phyloP scores from a whole-genome alignment of 1,140 invertebrate genomes.

The Drosophila bipectinata region DNA sequence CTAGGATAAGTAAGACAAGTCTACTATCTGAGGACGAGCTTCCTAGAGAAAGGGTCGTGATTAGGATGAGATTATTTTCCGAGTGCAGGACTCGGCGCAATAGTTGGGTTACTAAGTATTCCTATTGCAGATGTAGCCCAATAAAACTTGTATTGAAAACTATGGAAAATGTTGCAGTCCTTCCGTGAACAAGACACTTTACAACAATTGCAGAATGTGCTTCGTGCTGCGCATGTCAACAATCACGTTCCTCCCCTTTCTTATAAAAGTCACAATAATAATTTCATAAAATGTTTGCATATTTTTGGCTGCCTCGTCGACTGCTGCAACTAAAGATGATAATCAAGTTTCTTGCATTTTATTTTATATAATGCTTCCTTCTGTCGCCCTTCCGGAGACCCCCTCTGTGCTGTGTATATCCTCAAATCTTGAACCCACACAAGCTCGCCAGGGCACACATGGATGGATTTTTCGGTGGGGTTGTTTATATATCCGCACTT shows the following conservation, averaged over 20 bases:
- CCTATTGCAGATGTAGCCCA: slow-evolving; percentile 68
- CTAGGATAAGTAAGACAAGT: too few relatives aligned
- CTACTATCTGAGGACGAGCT: too few relatives aligned
- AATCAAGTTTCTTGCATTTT: slow-evolving; percentile 63
- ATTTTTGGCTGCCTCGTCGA: slow-evolving; percentile 49
- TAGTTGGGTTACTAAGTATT: slow-evolving; percentile 7
- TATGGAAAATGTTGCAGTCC: slow-evolving; percentile 53
- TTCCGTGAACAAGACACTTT: slow-evolving; percentile 57
- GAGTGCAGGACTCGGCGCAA: neutral
- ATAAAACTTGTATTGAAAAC: slow-evolving; percentile 64
- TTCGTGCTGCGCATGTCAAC: slow-evolving; percentile 76
- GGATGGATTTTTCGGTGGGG: slow-evolving; percentile 70
- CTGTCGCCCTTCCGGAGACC: slow-evolving; percentile 53
- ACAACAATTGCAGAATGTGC: slow-evolving; percentile 66
- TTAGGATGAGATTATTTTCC: neutral
- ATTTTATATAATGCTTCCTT: slow-evolving; percentile 81
- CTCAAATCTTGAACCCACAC: slow-evolving; percentile 34
- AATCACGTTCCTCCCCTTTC: slow-evolving; percentile 39
- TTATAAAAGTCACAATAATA: slow-evolving; percentile 80
- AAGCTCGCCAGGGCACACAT: slow-evolving; percentile 28
- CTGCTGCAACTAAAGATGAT: slow-evolving; percentile 17
- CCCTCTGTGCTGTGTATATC: slow-evolving; percentile 23
- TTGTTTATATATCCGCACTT: slow-evolving; percentile 82
- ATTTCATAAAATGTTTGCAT: slow-evolving; percentile 77
- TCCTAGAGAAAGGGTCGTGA: too few relatives aligned